These are phyloP conservation scores for Entomyzon cyanotis DNA, from an alignment of 2,113 vertebrate genomes.

Conservation along the genomic window DNA sequence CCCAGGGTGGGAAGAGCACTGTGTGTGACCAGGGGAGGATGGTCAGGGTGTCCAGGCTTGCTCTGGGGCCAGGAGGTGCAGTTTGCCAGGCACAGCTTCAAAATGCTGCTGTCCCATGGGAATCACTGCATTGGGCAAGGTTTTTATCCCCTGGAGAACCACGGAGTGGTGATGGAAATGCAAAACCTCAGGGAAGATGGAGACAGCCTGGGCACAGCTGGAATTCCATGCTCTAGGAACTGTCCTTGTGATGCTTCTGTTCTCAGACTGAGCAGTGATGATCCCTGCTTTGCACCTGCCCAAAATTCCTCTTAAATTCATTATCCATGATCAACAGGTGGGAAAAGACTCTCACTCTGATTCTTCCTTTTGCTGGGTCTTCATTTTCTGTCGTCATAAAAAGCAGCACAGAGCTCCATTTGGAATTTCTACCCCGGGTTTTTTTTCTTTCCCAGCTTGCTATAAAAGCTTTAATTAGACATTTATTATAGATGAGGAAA, in stretches of 20 bases:
- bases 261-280: background rate
- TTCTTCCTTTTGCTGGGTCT: background rate
- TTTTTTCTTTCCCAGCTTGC: background rate
- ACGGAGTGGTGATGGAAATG: background rate
- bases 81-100: background rate
- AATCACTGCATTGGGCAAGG: background rate
- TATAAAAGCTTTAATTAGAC: background rate
- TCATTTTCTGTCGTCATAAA: background rate
- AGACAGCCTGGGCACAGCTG: background rate
- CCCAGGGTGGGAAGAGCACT: background rate
- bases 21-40: background rate
- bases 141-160: background rate
- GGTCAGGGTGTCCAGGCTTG: background rate
- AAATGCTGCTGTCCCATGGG: background rate
- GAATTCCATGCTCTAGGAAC: background rate
- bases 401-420: background rate
- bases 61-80: background rate
- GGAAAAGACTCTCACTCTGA: background rate
- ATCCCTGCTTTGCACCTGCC: background rate
- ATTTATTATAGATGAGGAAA: background rate
- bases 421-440: background rate
- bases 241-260: background rate
- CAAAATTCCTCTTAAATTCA: background rate
- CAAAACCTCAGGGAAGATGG: background rate
- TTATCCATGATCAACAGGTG: fast-evolving